phyloP scores from a whole-genome alignment of 2,797 vertebrate species.

The Lindbergichthys nudifrons region DNA sequence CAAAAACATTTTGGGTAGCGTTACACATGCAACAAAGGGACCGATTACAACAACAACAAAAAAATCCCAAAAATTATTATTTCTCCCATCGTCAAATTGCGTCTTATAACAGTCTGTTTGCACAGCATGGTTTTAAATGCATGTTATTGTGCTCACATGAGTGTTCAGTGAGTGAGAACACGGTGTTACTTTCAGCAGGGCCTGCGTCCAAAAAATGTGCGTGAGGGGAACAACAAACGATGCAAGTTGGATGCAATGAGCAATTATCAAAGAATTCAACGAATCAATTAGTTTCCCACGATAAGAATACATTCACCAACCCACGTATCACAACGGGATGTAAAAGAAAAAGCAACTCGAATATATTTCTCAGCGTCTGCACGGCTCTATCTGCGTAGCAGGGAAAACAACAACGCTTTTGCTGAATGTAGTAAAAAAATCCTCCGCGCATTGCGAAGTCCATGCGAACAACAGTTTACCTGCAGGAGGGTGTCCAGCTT shows the following conservation, averaged over 20 bases:
- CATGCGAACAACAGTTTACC: conserved; percentile 60
- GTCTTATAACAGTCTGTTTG: not conserved
- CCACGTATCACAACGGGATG: not conserved
- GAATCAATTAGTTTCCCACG: rapidly evolving
- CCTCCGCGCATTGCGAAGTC: rapidly evolving
- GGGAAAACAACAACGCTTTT: conserved; percentile 24
- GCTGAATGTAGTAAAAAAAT: not conserved
- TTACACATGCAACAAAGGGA: not conserved
- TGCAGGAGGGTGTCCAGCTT: conserved; percentile 85
- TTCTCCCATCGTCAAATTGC: rapidly evolving
- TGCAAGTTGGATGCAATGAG: not conserved
- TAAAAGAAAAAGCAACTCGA: no score
- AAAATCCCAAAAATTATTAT: not conserved
- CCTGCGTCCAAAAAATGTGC: not conserved
- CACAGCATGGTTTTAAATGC: not conserved
- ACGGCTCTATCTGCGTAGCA: conserved; percentile 15
- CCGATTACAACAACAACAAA: not conserved
- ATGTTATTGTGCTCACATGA: not conserved
- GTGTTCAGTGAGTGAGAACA: not conserved
- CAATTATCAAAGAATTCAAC: not conserved
- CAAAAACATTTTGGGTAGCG: no score
- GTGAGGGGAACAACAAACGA: not conserved
- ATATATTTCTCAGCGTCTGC: not conserved
- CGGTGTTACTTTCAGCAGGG: conserved; percentile 13
- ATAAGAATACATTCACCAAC: not conserved